Percentiles rank a stretch among this genome's conserved stretches.
These are phyloP conservation scores for Prionace glauca DNA, from an alignment of 2,797 vertebrate genomes.

Conservation along the genomic window DNA sequence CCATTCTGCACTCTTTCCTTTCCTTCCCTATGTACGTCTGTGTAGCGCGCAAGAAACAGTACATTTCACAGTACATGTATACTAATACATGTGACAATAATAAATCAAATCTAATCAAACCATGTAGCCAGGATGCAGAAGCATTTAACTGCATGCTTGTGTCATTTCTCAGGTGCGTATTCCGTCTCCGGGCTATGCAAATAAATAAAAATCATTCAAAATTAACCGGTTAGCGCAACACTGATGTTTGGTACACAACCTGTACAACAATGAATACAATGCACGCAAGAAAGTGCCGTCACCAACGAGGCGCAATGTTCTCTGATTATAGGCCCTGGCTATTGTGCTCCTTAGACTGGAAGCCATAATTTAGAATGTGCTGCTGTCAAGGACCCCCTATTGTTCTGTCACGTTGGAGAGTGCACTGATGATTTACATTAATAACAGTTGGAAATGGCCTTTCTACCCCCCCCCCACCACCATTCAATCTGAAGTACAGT, in stretches of 20 bases:
- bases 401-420: constrained; percentile 34
- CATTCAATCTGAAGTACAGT: constrained; percentile 33
- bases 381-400: constrained; percentile 19
- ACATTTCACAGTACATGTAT: too few species aligned
- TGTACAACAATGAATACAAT: neutral
- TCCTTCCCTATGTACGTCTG: too few species aligned
- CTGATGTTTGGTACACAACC: neutral
- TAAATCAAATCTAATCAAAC: too few species aligned
- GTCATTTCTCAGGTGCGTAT: neutral
- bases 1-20: too few species aligned
- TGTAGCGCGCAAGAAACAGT: too few species aligned
- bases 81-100: too few species aligned
- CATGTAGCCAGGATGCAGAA: neutral
- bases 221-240: neutral
- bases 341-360: neutral
- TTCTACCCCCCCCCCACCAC: neutral
- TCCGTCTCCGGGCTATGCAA: neutral
- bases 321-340: neutral
- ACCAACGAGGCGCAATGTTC: neutral
- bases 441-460: constrained; percentile 31
- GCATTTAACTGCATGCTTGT: neutral
- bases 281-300: neutral
- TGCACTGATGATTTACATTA: constrained; percentile 37
- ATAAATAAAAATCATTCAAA: neutral
- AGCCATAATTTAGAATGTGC: constrained; percentile 22